Evolutionary conservation across 2,888 invertebrate genomes (phyloP), one percentile per base, ranked within the genome.

Genomic region (Oscheius sp.): DNA sequence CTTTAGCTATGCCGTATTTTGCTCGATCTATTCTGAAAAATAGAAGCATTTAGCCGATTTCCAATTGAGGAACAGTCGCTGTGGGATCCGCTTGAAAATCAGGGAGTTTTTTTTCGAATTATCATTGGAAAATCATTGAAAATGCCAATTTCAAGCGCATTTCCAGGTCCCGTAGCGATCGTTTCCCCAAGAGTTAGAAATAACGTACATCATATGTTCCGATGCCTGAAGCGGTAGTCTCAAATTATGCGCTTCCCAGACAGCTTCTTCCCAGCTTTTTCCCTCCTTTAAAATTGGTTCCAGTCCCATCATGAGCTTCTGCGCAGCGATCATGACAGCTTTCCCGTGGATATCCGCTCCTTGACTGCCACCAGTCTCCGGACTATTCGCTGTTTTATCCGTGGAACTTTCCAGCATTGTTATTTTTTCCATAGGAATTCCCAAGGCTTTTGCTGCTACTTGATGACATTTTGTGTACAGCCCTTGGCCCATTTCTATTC

Each of bases 401-500:
- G 83, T 84, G 9, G 79, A 77, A 25, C 69, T 75, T n/a, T 82
- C 83, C 35, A 82, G 68, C 9, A 83, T 78, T 9, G 75, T 81
- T 9, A 83, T 77, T 18, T 74, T 58, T 2, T 79, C 75, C 21
- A 78, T 75, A 6, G 83, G 81, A 43, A 81, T 68, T 78, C 80
- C 61, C n/a, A 75, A 23, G 13, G 91, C 91, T 76, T 93, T 91
- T 56, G 94, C 93, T 2, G 94, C 94, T 13, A 95, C 93, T 90
- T 91, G 87, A 0, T 94, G 93, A 93, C 95, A 94, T 91, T 97
- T 97, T 0, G 94, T 96, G 88, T 96, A 94, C 2, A 97, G 90
- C 0, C 96, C 97, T 90, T 97, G 97, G 0, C 97, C 97, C 93
- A 97, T 96, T 91, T 97, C 97, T 0, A 93, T 93, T 16, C 95